Base-by-base conservation (phyloP, 1,140 invertebrate species). In the Trichoplusia ni region DNA sequence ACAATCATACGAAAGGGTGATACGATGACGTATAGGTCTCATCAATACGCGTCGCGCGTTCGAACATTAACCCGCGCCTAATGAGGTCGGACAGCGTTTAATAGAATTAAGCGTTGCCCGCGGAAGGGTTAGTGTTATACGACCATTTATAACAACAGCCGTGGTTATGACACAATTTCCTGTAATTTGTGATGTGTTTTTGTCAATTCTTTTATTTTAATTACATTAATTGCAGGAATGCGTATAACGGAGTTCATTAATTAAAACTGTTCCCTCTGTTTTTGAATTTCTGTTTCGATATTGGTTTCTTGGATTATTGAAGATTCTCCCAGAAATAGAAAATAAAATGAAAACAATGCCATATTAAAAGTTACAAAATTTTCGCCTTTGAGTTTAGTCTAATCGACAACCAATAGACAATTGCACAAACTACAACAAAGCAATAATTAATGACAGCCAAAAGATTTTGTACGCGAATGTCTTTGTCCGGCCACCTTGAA, bases 1-100 rank as follows among this genome's bases (percentile, higher is more conserved):
- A 46, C 33, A 40, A 38, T 16, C 51, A 14, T 29, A 11, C 33
- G 11, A 25, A 51, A 46, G 49, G 44, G 47, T 68, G 56, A 64
- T 71, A 65, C 66, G 81, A 83, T 86, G 84, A 86, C 81, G 82
- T 82, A 87, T 84, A 59, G 59, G 40, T 29, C 49, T 65, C 80
- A 85, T 87, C 80, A 83, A 85, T 87, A 82, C 69, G 66, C 73
- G 81, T 85, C 83, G 71, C 42, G 58, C 61, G 21, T 49, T 47
- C 69, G 58, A 70, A 63, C 77, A 78, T 85, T 81, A 84, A 84
- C 81, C 82, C 82, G 65, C 64, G 64, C 69, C 67, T 80, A 81
- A 85, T 85, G 82, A 84, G 76, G 80, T 82, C 75, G 72, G 75
- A 67, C 67, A 67, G 63, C 67, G 70, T 77, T 80, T 82, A 82